Evolutionary conservation across 1,140 invertebrate species (phyloP), one percentile per base, ranked within the genome.

Genomic region (Aporrectodea caliginosa): DNA sequence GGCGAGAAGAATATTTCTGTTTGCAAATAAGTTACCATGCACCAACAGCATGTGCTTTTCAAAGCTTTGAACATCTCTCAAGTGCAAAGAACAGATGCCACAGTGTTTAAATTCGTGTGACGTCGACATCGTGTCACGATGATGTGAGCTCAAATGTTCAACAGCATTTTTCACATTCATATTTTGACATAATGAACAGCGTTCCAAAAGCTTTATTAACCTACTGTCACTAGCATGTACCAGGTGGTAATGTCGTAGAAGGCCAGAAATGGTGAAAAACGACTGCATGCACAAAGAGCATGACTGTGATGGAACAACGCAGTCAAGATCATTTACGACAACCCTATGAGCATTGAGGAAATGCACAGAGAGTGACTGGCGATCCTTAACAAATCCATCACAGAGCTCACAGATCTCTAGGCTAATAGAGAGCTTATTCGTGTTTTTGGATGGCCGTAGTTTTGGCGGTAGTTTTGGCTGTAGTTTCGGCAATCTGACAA

Each of bases 331-430:
- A 58, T 12, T 58, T 22, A 58, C 6, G 22, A 12, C 85, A 76
- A 86, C 84, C 77, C 84, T 83, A 80, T 87, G 86, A 75, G 85
- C 86, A 82, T 85, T 86, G 69, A 83, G 85, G 74, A 87, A 87
- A 74, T 87, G 86, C 73, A 87, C 85, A n/a, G 84, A 78, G 43
- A 87, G 69, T 30, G 85, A 84, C 76, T 86, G 84, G 33, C 84
- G 76, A 68, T 87, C 86, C 75, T 87, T 87, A 0, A 87, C 85
- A 83, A 86, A 87, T 33, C 86, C 86, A 31, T 85, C 84, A 83
- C 86, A 87, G 14, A 87, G 84, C 72, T 87, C 86, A 80, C 86
- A 87, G 12, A 86, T 84, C 80, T 86, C 86, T 82, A n/a, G n/a
- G n/a, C n/a, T n/a, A n/a, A n/a, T n/a, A n/a, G n/a, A n/a, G n/a